Percentiles rank a stretch among this genome's conserved stretches.
Evolutionary conservation across 2,888 invertebrate genomes (phyloP).

Genomic region (Tridacna crocea): DNA sequence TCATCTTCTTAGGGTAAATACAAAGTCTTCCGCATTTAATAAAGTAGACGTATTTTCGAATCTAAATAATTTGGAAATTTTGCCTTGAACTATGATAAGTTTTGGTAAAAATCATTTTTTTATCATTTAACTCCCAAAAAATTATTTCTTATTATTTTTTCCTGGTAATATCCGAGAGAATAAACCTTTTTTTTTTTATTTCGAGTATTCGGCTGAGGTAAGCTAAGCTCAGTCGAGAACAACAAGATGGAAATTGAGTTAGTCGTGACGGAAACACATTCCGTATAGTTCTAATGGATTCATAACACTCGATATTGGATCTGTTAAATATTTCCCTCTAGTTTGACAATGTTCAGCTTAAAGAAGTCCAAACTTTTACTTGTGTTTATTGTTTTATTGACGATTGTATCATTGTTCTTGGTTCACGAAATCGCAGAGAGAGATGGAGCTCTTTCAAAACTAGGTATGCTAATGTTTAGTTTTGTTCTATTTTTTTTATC

Average conservation of each 20-base stretch:
- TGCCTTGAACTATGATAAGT: too few relatives aligned
- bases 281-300: too few relatives aligned
- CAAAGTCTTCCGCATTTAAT: slow-evolving; percentile 3
- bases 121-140: too few relatives aligned
- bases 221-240: too few relatives aligned
- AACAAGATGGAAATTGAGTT: background rate
- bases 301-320: too few relatives aligned
- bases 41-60: background rate
- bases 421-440: slow-evolving; percentile 30
- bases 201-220: slow-evolving; percentile 3
- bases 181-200: background rate
- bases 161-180: too few relatives aligned
- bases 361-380: slow-evolving; percentile 17
- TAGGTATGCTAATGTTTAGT: slow-evolving; percentile 30
- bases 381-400: background rate
- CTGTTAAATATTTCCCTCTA: too few relatives aligned
- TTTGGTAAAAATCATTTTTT: too few relatives aligned
- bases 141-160: too few relatives aligned
- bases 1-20: background rate
- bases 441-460: slow-evolving; percentile 34
- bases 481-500: too few relatives aligned
- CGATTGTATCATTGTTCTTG: slow-evolving; percentile 5
- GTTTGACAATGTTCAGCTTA: background rate
- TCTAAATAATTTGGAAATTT: background rate
- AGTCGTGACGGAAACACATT: too few relatives aligned